Conservation (phyloP, 2,113 vertebrate genomes). For the Antigone vipio region DNA sequence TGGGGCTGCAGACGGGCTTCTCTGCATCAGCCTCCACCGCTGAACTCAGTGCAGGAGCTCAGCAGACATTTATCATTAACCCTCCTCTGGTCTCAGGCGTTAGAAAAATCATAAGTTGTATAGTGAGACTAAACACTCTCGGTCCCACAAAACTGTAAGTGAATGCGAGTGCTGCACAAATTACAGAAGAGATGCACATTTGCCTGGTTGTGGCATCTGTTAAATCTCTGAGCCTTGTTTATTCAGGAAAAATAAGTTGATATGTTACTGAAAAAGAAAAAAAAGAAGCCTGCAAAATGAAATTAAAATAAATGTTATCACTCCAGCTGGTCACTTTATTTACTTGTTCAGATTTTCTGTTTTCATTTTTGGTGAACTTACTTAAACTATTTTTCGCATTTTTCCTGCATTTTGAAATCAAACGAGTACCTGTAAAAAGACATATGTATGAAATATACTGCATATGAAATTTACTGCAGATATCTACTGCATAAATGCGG, state of each 20-base stretch:
- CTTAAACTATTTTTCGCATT: background rate
- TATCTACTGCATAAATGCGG: background rate
- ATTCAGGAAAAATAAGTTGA: background rate
- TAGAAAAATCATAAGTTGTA: background rate
- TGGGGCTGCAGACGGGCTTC: background rate
- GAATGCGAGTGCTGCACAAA: background rate
- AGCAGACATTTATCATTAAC: background rate
- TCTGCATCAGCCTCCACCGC: background rate
- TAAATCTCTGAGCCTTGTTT: constrained; percentile 5
- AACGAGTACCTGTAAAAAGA: background rate
- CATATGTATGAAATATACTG: background rate
- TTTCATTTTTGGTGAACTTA: background rate
- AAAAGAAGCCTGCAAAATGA: background rate
- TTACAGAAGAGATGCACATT: background rate
- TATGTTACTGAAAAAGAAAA: background rate
- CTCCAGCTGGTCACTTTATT: background rate
- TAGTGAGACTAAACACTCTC: background rate
- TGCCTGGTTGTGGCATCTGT: background rate
- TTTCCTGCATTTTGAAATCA: background rate
- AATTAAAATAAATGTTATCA: background rate
- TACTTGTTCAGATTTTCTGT: background rate
- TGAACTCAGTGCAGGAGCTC: background rate
- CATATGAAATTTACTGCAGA: background rate
- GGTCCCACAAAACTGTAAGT: background rate
- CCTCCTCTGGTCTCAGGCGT: background rate